Evolutionary conservation across 2,113 vertebrate genomes (phyloP).

Genomic region (Cromileptes altivelis): DNA sequence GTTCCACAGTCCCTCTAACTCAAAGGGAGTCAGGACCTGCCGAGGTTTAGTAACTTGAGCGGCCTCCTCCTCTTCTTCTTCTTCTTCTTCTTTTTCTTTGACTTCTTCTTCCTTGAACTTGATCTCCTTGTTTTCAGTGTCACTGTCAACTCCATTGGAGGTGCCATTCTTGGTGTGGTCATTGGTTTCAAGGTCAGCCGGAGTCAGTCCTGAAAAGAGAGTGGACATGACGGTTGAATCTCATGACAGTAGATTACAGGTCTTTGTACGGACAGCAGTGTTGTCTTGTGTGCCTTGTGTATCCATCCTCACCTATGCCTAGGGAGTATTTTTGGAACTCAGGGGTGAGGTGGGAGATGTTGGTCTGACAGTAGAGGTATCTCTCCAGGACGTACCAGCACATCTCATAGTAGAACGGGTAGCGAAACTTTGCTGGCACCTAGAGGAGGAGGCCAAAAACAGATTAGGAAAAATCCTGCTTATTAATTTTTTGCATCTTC

Average conservation of each 20-base stretch:
- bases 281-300: neutral
- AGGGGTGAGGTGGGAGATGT: slow-evolving; percentile 93
- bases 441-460: slow-evolving; percentile 68
- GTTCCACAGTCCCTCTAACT: slow-evolving; percentile 94
- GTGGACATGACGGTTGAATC: neutral
- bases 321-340: slow-evolving; percentile 97
- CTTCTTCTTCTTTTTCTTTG: slow-evolving; percentile 51
- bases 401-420: slow-evolving; percentile 99
- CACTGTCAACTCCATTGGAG: slow-evolving; percentile 69
- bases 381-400: slow-evolving; percentile 98
- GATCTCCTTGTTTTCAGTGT: slow-evolving; percentile 52
- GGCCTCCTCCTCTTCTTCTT: slow-evolving; percentile 57
- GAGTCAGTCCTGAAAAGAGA: slow-evolving; percentile 76
- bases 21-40: slow-evolving; percentile 90
- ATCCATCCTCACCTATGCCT: slow-evolving; percentile 89
- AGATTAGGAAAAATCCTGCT: neutral
- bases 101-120: slow-evolving; percentile 40
- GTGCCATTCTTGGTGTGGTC: slow-evolving; percentile 50
- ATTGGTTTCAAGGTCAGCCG: slow-evolving; percentile 66
- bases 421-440: slow-evolving; percentile 98
- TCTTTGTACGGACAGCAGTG: neutral
- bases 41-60: slow-evolving; percentile 38
- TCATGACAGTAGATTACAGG: neutral
- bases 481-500: neutral
- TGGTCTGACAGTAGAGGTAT: slow-evolving; percentile 96